Conservation (phyloP, 2,797 vertebrate species). For the Diplodus sargus region DNA sequence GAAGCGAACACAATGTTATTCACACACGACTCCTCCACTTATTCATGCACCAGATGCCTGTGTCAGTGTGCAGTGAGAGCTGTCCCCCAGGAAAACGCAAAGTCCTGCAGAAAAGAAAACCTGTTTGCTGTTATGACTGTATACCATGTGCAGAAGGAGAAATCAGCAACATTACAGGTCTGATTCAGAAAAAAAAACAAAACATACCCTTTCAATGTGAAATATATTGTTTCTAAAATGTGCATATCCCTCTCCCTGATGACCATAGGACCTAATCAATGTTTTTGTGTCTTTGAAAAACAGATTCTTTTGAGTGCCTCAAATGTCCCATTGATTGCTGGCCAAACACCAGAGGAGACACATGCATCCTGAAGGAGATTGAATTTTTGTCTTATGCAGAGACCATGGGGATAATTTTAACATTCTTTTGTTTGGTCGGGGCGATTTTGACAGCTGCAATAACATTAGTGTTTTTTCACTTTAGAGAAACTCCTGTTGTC, state of each 20-base stretch:
- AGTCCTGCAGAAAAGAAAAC: conserved; percentile 73
- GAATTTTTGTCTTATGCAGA: conserved; percentile 69
- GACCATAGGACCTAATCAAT: not conserved
- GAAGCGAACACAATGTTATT: not conserved
- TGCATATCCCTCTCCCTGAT: not conserved
- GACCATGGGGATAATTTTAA: conserved; percentile 66
- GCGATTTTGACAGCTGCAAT: conserved; percentile 57
- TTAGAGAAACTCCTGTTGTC: conserved; percentile 64
- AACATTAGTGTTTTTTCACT: conserved; percentile 60
- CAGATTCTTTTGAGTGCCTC: conserved; percentile 69
- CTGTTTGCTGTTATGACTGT: conserved; percentile 77
- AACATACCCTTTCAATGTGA: not conserved
- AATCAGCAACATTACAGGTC: conserved; percentile 74
- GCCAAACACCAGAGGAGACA: conserved; percentile 63
- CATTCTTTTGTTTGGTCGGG: conserved; percentile 58
- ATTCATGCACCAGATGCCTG: conserved; percentile 64
- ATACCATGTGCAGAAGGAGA: conserved; percentile 72
- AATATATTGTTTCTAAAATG: not conserved
- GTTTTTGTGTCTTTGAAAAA: conserved; percentile 52
- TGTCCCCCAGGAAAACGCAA: conserved; percentile 75
- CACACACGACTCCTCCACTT: conserved; percentile 11
- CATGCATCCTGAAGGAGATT: conserved; percentile 64
- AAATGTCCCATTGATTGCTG: conserved; percentile 68
- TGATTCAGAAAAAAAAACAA: not conserved
- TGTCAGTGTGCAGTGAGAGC: conserved; percentile 77